A percentile compares a stretch with the other conserved stretches of the same genome.
Evolutionary conservation across 2,797 vertebrate genomes (phyloP).

Genomic region (Perodicticus potto): DNA sequence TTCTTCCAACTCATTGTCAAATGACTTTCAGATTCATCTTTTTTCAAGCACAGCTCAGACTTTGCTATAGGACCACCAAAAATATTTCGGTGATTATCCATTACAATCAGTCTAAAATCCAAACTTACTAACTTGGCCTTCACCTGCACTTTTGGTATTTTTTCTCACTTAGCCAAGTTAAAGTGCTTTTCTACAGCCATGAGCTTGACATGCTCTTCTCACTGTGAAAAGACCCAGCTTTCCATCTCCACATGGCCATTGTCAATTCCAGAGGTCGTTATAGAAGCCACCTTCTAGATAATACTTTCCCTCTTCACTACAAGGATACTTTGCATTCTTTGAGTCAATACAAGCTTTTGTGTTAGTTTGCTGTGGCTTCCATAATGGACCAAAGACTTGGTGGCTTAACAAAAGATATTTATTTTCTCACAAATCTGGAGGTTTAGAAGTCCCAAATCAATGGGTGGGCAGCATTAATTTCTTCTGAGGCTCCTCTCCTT

Average conservation of each 20-base stretch:
- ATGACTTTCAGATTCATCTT: not conserved
- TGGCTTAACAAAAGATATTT: not conserved
- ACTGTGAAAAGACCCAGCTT: not conserved
- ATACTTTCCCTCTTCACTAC: not conserved
- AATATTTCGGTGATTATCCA: not conserved
- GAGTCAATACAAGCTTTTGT: not conserved
- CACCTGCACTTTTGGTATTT: not conserved
- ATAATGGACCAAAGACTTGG: not conserved
- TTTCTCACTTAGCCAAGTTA: not conserved
- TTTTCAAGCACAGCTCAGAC: not conserved
- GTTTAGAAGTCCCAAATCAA: not conserved
- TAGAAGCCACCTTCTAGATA: not conserved
- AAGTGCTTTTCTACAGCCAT: not conserved
- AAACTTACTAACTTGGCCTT: not conserved
- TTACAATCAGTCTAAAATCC: not conserved
- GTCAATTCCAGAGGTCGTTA: not conserved
- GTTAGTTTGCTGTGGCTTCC: not conserved
- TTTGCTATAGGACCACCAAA: not conserved
- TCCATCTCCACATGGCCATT: not conserved
- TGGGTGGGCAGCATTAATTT: not conserved
- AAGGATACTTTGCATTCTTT: not conserved
- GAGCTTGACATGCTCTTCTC: not conserved
- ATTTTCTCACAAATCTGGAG: not conserved
- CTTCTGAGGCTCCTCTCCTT: not conserved
- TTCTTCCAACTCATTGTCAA: not conserved